Evolutionary conservation across 2,888 invertebrate genomes (phyloP), one percentile per base, ranked within the genome.

Genomic region (Abrostola tripartita): DNA sequence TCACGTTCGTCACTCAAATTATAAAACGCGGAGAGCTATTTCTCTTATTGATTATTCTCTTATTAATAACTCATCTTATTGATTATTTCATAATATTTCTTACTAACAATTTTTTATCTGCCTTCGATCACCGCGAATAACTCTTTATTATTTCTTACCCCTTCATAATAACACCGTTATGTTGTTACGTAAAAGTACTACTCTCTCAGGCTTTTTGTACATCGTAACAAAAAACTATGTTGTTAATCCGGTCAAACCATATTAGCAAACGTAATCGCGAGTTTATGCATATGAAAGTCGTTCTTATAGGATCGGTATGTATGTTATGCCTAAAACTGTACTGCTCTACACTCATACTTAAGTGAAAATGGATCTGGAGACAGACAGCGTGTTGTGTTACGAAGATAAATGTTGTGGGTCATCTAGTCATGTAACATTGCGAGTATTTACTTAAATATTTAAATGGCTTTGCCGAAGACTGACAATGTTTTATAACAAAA

Each of bases 261-360:
- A 50, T 5, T 7, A 10, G 37, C 35, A 14, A 47, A 47, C 14
- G 14, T 47, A 14, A 47, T 14, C 4, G 14, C 44, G 10, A 42
- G 12, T 14, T 4, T 14, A 24, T 4, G 24, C 14, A 14, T 12
- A 44, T 9, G 44, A 44, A 41, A 10, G 8, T 11, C 36, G 44
- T 42, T 6, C 8, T 8, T 10, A 9, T n/a, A 40, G 54, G 38
- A 52, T 42, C 11, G 49, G 12, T 35, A 69, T 59, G 52, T 37
- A 64, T 50, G 36, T 38, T 40, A 55, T 41, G 24, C 37, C 61
- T 57, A 63, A 68, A 51, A 54, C 36, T n/a, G 53, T 38, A 9
- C 36, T 11, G 1, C 24, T 24, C 24, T 12, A 14, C 41, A 5
- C 12, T 12, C 11, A 7, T 7, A 41, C 38, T n/a, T 41, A 52